Evolutionary conservation across 37 sponge, comb jelly and placozoan species (phyloP).

Genomic region (Halichondria panicea): DNA sequence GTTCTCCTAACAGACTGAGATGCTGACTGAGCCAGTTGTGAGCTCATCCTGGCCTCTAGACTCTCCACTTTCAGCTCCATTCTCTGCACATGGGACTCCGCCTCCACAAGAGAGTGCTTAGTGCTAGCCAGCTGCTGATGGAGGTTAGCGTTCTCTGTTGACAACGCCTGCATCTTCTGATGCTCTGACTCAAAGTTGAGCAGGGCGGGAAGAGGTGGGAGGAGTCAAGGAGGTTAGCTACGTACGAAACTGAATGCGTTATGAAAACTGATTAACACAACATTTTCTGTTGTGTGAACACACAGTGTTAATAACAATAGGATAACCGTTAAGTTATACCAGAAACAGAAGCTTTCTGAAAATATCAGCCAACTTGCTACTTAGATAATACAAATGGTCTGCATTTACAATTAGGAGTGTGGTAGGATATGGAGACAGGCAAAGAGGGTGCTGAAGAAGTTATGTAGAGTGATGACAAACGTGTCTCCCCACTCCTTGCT

Average conservation of each 20-base stretch:
- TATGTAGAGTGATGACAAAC: constrained; percentile 77
- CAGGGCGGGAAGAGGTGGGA: constrained; percentile 76
- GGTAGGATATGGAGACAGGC: constrained; percentile 76
- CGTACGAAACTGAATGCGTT: not conserved
- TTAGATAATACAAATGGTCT: too few relatives aligned
- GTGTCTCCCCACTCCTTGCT: constrained; percentile 83
- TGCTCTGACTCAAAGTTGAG: constrained; percentile 81
- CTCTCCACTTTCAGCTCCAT: constrained; percentile 56
- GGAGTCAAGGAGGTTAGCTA: constrained; percentile 40
- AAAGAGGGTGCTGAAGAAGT: constrained; percentile 92
- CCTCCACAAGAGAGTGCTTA: constrained; percentile 35
- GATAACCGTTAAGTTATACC: too few relatives aligned
- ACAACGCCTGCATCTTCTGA: constrained; percentile 66
- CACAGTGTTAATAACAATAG: too few relatives aligned
- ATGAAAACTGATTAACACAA: too few relatives aligned
- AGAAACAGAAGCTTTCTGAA: too few relatives aligned
- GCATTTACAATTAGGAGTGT: not conserved
- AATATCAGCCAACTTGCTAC: too few relatives aligned
- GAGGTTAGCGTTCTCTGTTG: constrained; percentile 65
- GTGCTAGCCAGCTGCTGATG: constrained; percentile 70
- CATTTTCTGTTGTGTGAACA: too few relatives aligned
- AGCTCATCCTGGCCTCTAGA: constrained; percentile 21
- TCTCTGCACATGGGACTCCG: constrained; percentile 45
- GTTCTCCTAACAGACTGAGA: too few relatives aligned
- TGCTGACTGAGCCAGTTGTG: constrained; percentile 17